Evolutionary conservation across 2,797 vertebrate genomes (phyloP).

Genomic region (Ibycter americanus): DNA sequence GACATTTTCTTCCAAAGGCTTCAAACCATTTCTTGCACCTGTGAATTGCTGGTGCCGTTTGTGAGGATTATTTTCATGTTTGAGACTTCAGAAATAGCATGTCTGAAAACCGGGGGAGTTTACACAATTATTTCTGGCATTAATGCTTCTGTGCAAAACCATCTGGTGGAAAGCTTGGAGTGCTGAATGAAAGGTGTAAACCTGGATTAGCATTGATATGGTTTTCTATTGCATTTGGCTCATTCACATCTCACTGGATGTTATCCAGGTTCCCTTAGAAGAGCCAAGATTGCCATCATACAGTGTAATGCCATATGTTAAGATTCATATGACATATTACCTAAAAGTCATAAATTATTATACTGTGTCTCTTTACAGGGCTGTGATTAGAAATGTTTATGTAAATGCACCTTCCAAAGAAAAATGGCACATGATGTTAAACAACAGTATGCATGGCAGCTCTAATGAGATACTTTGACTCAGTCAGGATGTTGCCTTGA

Average conservation of each 20-base stretch:
- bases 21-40: not conserved
- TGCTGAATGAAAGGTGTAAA: conserved; percentile 79
- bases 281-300: conserved; percentile 79
- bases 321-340: conserved; percentile 81
- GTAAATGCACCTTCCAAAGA: conserved; percentile 72
- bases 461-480: conserved; percentile 63
- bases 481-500: conserved; percentile 51
- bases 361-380: conserved; percentile 66
- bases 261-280: conserved; percentile 75
- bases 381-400: conserved; percentile 79
- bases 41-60: conserved; percentile 3
- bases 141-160: conserved; percentile 72
- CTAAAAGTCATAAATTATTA: conserved; percentile 79
- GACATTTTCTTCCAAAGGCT: not conserved
- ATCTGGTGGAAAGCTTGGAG: conserved; percentile 72
- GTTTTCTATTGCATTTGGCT: conserved; percentile 78
- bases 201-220: conserved; percentile 76
- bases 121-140: conserved; percentile 65
- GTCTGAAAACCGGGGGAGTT: conserved; percentile 58
- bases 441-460: conserved; percentile 56
- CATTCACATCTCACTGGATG: conserved; percentile 74
- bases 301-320: conserved; percentile 79
- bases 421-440: conserved; percentile 71
- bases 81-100: conserved; percentile 26
- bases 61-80: conserved; percentile 17